These are phyloP conservation scores for Myopa tessellatipennis DNA, from an alignment of 2,888 invertebrate species.

Conservation along the genomic window DNA sequence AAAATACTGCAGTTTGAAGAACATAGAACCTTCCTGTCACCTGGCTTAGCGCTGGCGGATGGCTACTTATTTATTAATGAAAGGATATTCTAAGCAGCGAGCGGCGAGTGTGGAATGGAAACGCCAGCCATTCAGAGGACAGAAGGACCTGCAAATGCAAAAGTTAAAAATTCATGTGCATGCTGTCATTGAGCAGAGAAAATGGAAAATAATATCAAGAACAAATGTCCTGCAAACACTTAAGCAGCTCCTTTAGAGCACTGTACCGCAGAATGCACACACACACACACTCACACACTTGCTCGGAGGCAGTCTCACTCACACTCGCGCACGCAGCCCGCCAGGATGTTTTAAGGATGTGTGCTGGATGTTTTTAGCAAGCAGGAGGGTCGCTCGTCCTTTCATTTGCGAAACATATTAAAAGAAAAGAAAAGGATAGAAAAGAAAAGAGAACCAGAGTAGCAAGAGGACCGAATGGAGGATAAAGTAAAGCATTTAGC, in stretches of 20 bases:
- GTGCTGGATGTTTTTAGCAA: conserved; percentile 22
- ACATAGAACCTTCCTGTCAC: background rate
- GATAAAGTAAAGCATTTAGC: too few relatives aligned
- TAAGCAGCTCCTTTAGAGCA: background rate
- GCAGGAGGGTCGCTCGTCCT: conserved; percentile 20
- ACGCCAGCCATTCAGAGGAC: background rate
- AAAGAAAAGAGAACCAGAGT: too few relatives aligned
- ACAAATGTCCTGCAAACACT: conserved; percentile 32
- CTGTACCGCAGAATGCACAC: background rate
- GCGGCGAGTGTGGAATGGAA: background rate
- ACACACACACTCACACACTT: background rate
- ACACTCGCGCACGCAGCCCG: background rate
- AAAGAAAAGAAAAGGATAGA: background rate
- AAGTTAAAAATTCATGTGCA: conserved; percentile 16
- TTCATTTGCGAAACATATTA: background rate
- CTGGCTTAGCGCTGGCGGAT: background rate
- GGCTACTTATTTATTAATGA: too few relatives aligned
- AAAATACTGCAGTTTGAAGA: background rate
- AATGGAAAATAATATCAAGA: conserved; percentile 8
- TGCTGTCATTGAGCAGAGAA: background rate
- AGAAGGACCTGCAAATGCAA: conserved; percentile 9
- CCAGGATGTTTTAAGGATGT: conserved; percentile 19
- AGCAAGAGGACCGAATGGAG: background rate
- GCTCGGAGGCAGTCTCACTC: conserved; percentile 8
- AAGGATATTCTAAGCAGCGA: background rate